phyloP scores from a whole-genome alignment of 2,888 invertebrate species.

The Erebia ligea region DNA sequence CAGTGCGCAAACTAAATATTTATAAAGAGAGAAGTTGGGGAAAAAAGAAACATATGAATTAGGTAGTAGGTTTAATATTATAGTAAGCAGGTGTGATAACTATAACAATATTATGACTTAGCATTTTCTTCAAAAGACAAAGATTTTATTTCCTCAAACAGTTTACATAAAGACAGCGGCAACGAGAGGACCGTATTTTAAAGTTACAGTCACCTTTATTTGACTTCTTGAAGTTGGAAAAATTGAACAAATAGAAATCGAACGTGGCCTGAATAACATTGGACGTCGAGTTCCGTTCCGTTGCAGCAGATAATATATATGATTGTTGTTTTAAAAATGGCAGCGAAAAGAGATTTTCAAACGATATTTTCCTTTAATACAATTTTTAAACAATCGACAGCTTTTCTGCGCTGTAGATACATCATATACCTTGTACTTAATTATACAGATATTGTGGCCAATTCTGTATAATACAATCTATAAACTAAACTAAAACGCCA shows the following conservation, averaged over 20 bases:
- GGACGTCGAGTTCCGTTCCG: constrained; percentile 11
- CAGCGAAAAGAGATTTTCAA: constrained; percentile 8
- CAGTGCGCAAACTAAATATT: too few species aligned
- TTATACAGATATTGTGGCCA: too few species aligned
- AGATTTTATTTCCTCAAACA: constrained; percentile 24
- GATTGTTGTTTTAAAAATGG: constrained; percentile 26
- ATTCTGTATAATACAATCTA: too few species aligned
- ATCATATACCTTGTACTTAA: too few species aligned
- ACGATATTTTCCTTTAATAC: constrained; percentile 10
- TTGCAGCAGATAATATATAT: constrained; percentile 21
- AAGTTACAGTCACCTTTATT: constrained; percentile 37
- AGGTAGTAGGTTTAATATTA: too few species aligned
- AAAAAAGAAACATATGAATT: too few species aligned
- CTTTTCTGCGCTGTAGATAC: not conserved
- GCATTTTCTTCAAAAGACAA: not conserved
- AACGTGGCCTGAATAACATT: constrained; percentile 38
- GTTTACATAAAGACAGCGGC: constrained; percentile 25
- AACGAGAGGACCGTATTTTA: constrained; percentile 32
- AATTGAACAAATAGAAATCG: constrained; percentile 37
- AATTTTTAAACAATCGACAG: constrained; percentile 3
- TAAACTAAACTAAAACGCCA: too few species aligned
- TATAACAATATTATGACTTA: too few species aligned
- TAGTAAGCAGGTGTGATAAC: too few species aligned
- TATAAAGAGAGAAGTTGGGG: too few species aligned
- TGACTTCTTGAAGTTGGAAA: constrained; percentile 36